phyloP scores from a whole-genome alignment of 2,797 vertebrate genomes.

The Diglossa cyanea region DNA sequence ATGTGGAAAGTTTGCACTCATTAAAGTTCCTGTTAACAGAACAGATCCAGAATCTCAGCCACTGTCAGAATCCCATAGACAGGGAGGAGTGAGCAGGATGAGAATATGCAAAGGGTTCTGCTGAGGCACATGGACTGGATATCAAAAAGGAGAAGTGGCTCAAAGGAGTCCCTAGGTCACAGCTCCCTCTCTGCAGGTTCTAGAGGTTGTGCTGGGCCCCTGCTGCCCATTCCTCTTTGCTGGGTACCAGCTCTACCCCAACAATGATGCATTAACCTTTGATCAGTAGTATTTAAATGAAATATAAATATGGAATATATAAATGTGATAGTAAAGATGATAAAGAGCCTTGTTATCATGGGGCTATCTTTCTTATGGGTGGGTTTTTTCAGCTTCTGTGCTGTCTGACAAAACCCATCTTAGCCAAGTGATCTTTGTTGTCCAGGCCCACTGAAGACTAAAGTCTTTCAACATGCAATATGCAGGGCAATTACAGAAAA shows the following conservation, averaged over 20 bases:
- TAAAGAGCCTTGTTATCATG: background rate
- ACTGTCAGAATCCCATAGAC: background rate
- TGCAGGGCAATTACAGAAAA: background rate
- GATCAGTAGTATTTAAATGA: background rate
- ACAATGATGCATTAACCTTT: background rate
- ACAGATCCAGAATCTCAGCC: background rate
- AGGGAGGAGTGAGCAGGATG: rapidly evolving
- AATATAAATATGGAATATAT: background rate
- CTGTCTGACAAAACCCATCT: background rate
- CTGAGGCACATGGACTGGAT: background rate
- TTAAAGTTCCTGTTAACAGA: background rate
- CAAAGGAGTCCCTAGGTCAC: background rate
- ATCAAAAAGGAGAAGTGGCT: background rate
- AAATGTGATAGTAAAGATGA: background rate
- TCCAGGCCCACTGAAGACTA: background rate
- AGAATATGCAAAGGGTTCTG: background rate
- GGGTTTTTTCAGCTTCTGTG: background rate
- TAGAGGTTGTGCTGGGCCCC: background rate
- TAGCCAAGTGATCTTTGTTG: rapidly evolving
- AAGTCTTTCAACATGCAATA: background rate
- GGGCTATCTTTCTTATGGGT: background rate
- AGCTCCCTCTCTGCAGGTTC: background rate
- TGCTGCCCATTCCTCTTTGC: background rate
- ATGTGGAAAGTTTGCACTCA: background rate
- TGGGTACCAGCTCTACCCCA: background rate